Conservation (phyloP, 2,797 vertebrate species). For the Notolabrus celidotus region DNA sequence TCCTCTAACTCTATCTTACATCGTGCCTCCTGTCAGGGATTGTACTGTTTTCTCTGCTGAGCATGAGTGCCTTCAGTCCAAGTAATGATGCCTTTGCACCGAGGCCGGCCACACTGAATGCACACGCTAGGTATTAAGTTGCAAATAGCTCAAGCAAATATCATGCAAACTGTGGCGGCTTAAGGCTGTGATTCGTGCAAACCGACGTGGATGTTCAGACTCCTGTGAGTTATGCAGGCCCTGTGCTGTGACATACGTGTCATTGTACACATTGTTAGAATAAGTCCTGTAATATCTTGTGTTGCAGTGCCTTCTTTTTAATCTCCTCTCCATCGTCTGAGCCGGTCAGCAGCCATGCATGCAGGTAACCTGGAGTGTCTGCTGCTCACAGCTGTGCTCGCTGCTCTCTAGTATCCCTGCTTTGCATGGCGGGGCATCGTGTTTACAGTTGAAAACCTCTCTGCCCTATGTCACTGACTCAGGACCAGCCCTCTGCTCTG, state of each 20-base stretch:
- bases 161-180: slow-evolving; percentile 69
- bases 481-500: slow-evolving; percentile 45
- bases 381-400: slow-evolving; percentile 60
- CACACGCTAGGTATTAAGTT: slow-evolving; percentile 58
- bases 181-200: slow-evolving; percentile 32
- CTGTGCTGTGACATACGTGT: slow-evolving; percentile 8
- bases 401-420: slow-evolving; percentile 67
- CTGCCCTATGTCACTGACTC: slow-evolving; percentile 65
- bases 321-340: neutral
- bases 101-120: slow-evolving; percentile 16
- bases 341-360: slow-evolving; percentile 5
- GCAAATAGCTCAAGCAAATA: slow-evolving; percentile 72
- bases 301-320: slow-evolving; percentile 2
- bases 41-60: slow-evolving; percentile 23
- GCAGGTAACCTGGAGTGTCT: slow-evolving; percentile 28
- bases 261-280: slow-evolving; percentile 13
- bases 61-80: slow-evolving; percentile 20
- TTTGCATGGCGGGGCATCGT: slow-evolving; percentile 81
- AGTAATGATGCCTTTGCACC: slow-evolving; percentile 26
- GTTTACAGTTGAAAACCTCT: slow-evolving; percentile 72
- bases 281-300: neutral
- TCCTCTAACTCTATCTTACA: slow-evolving; percentile 61
- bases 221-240: neutral
- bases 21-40: slow-evolving; percentile 14
- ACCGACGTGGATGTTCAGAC: slow-evolving; percentile 9